These are phyloP conservation scores for Leptoclinus maculatus DNA, from an alignment of 2,797 vertebrate species.

Conservation along the genomic window DNA sequence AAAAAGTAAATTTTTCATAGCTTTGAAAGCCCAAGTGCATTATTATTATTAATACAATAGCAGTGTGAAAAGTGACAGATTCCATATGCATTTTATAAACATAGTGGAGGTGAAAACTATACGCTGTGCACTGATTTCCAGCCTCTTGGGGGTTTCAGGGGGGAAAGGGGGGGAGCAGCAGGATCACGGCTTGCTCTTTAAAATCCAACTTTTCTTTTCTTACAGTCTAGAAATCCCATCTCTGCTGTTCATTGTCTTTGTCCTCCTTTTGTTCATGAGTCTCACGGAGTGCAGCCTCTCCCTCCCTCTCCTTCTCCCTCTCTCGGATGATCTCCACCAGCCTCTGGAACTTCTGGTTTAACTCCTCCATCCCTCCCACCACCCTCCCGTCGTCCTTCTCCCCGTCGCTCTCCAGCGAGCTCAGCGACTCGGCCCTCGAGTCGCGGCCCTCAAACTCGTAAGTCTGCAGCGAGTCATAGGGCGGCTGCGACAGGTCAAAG, in stretches of 20 bases:
- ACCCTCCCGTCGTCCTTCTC: conserved; percentile 78
- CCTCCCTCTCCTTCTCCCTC: background rate
- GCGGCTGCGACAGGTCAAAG: conserved; percentile 90
- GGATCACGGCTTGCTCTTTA: background rate
- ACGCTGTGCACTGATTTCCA: conserved; percentile 56
- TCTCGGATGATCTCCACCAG: background rate
- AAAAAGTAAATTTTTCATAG: conserved; percentile 79
- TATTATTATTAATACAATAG: conserved; percentile 78
- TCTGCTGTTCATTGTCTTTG: conserved; percentile 59
- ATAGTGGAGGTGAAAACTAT: conserved; percentile 67
- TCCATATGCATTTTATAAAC: conserved; percentile 63
- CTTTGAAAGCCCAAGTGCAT: conserved; percentile 79
- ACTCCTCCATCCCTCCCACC: background rate
- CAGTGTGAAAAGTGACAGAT: conserved; percentile 73
- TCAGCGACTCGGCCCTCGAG: conserved; percentile 89
- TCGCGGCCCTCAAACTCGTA: conserved; percentile 91
- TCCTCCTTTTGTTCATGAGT: conserved; percentile 57
- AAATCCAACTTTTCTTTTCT: conserved; percentile 47
- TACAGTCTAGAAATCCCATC: conserved; percentile 75
- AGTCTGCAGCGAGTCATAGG: conserved; percentile 94
- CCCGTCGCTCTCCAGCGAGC: conserved; percentile 87
- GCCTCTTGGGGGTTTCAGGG: conserved; percentile 1
- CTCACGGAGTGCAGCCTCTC: conserved; percentile 13
- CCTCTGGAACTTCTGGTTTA: background rate
- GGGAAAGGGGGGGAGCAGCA: background rate